Base-by-base conservation (phyloP, 2,888 invertebrate species). In the Drosophila cognata region DNA sequence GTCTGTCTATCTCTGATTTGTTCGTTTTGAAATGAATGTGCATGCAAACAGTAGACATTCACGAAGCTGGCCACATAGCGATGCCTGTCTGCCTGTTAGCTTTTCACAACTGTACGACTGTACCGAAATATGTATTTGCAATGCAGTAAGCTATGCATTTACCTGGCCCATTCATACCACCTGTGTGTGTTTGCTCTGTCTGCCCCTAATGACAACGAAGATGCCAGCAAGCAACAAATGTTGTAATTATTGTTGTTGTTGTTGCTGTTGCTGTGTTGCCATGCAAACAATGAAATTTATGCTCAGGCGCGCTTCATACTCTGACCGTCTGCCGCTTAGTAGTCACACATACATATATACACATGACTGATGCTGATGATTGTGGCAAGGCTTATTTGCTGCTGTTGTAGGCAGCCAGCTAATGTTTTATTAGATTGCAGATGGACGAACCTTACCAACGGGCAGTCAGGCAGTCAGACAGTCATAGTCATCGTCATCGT, bases 391-490 rank as follows among this genome's bases (percentile, higher is more conserved):
- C 52, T 63, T 58, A 46, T 65, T 56, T 59, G 66, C 29, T 64
- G 62, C 51, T 68, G 69, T 48, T 70, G 68, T 53, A 66, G 81
- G 33, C 58, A 52, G 62, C n/a, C 71, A 67, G 77, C 69, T 77
- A 84, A 81, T 84, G 77, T 83, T 83, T 82, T 71, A 84, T 81
- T 82, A 80, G 80, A 82, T 77, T 73, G 76, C 33, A 51, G 33
- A 38, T 46, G 64, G 67, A 38, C 61, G 33, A 73, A 58, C 57
- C 55, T 51, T 31, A 35, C 56, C 57, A 43, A 18, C 25, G 28
- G n/a, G 11, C 38, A 41, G n/a, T 2, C 33, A 46, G n/a, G 11
- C 38, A 41, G n/a, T 2, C 33, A 46, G 46, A 57, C 38, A 41
- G 51, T 53, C 62, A 65, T 56, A 69, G 61, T 51, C 51, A 41